These are phyloP conservation scores for Spea bombifrons DNA, from an alignment of 2,113 vertebrate species.

Conservation along the genomic window DNA sequence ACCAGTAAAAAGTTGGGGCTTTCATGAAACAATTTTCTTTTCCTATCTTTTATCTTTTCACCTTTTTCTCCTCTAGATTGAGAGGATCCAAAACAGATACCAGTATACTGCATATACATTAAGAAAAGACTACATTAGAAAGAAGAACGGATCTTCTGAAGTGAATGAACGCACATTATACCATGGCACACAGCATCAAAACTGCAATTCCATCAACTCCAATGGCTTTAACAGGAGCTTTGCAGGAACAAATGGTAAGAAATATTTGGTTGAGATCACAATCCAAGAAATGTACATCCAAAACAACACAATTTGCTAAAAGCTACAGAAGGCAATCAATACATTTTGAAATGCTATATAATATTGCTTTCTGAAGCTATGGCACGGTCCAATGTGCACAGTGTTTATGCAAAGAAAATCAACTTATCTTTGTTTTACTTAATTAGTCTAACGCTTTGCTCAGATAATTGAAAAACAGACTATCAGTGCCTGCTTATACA, in stretches of 20 bases:
- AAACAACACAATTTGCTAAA: not conserved
- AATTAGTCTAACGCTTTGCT: too few species aligned
- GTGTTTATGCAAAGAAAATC: not conserved
- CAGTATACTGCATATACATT: constrained; percentile 2
- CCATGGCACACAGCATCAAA: constrained; percentile 23
- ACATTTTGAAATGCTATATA: not conserved
- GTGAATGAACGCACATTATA: constrained; percentile 21
- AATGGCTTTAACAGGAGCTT: constrained; percentile 34
- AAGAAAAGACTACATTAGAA: not conserved
- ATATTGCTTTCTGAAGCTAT: not conserved
- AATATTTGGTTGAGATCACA: not conserved
- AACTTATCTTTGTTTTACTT: not conserved
- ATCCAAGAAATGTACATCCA: not conserved
- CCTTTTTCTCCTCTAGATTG: not conserved
- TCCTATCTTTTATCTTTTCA: too few species aligned
- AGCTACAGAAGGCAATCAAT: not conserved
- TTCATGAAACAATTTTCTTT: too few species aligned
- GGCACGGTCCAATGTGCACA: not conserved
- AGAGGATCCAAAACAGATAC: constrained; percentile 24
- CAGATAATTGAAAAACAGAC: too few species aligned
- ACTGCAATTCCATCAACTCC: constrained; percentile 25
- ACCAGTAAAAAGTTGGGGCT: too few species aligned
- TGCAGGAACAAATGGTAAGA: constrained; percentile 23
- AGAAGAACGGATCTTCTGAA: constrained; percentile 11
- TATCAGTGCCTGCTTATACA: not conserved